Base-by-base conservation (phyloP, 2,797 vertebrate genomes). In the Neosalanx taihuensis region DNA sequence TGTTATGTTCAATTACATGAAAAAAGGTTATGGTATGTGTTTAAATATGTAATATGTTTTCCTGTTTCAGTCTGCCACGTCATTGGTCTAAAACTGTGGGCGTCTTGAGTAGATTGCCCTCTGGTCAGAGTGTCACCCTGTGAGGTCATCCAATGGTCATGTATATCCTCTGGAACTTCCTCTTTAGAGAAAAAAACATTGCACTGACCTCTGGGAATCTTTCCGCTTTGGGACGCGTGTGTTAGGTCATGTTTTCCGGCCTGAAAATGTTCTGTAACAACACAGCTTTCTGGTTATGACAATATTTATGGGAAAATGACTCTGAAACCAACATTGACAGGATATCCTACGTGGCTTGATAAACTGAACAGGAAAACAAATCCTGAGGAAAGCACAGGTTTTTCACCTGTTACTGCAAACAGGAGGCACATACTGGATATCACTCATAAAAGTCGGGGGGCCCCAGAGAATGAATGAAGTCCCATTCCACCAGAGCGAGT, bases 191-290 rank as follows among this genome's bases (percentile, higher is more conserved):
- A 87, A 86, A 35, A 84, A 90, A 87, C 85, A 88, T 78, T n/a
- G 72, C 77, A 78, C 65, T 86, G 87, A 90, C 90, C 87, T 81
- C 83, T 88, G 86, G 83, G 85, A 89, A 88, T 87, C 82, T 84
- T 84, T 77, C 64, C 72, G 72, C 76, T 83, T 79, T 78, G 30
- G 75, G 72, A 69, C 82, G 60, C 82, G 60, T 18, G 79, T 84
- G 83, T 89, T 88, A 91, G 89, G 85, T 91, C 87, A 91, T 89
- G 83, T 87, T 90, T 90, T 87, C 85, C 85, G 83, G 80, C 73
- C 51, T 62, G 76, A 61, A 74, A 77, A 79, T 78, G 80, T 79
- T 84, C 74, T 83, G 82, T 79, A 86, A 86, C 86, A 90, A 88
- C 82, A 88, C 15, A 2, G 70, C 76, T 67, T 72, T 64, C 76